phyloP scores from a whole-genome alignment of 2,113 vertebrate species.

The Sclerurus mexicanus region DNA sequence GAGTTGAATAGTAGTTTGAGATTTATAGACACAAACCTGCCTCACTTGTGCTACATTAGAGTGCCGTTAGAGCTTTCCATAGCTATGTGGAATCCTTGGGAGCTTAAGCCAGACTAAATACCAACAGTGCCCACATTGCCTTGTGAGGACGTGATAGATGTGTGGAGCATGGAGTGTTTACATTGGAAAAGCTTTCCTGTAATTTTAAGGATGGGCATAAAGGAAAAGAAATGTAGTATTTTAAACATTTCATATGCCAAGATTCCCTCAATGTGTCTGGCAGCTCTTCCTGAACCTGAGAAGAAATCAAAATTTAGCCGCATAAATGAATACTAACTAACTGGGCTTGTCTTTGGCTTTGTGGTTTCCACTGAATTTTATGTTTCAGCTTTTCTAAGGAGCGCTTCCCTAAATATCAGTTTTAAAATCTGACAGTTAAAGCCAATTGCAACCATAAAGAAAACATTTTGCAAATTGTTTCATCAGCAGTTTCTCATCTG shows the following conservation, averaged over 20 bases:
- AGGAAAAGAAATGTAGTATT: neutral
- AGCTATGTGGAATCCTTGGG: neutral
- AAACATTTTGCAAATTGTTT: neutral
- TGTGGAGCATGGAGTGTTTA: neutral
- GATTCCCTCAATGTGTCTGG: neutral
- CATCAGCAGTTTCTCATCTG: neutral
- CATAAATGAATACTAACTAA: neutral
- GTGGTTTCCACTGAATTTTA: neutral
- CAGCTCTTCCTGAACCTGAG: neutral
- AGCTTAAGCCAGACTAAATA: neutral
- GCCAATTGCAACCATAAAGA: neutral
- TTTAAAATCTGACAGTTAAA: neutral
- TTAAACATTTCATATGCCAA: neutral
- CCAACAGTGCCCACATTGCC: neutral
- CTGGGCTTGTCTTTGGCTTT: neutral
- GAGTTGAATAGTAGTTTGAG: neutral
- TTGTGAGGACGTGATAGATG: neutral
- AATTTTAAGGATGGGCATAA: neutral
- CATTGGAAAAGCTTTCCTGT: neutral
- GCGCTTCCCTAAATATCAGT: neutral
- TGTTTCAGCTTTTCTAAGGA: neutral
- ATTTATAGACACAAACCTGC: neutral
- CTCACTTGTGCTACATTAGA: neutral
- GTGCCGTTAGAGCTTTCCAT: neutral
- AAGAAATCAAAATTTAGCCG: neutral